Evolutionary conservation across 1,140 invertebrate species (phyloP), one percentile per base, ranked within the genome.

Genomic region (Drosophila biarmipes): DNA sequence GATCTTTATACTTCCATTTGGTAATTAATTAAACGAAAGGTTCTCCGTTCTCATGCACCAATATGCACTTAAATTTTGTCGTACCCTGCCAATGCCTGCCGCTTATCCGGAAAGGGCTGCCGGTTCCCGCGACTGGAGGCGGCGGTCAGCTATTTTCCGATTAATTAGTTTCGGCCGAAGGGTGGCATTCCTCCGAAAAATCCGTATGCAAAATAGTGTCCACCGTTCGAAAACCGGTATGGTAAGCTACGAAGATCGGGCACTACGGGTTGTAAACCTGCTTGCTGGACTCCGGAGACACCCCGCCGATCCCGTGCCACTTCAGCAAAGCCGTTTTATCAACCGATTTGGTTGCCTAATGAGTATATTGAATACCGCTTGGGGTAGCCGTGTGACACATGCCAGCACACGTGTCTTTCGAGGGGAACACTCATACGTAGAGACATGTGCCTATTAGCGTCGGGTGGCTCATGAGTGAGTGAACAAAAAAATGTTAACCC

Each of bases 21-120:
- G 73, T 80, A 87, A 80, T 87, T 87, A 87, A 87, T 87, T 87
- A 84, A 84, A 76, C 68, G 84, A 79, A 89, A 87, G 76, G 58
- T 66, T 66, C 46, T 27, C 57, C 24, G 66, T 62, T 72, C 59
- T 56, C 74, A 68, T 66, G 49, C 62, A 68, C 62, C 54, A 40
- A 79, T 61, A 69, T 59, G 71, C 77, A 80, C 52, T 75, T 40
- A 34, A 52, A 51, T 34, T 51, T 12, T 17, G 2, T 8, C 8
- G 2, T 31, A 10, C 27, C 8, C 12, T 55, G 19, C 67, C 57
- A 34, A 61, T 66, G 62, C 61, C 37, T 11, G 24, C 35, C 40
- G 24, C 40, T 21, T n/a, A 38, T 29, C 14, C 7, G 15, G 61
- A 73, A 73, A 40, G 69, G 49, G 34, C 40, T 43, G 10, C 40